These are phyloP conservation scores for Orientallactaga sibirica DNA, from an alignment of 2,797 vertebrate genomes.

Conservation along the genomic window DNA sequence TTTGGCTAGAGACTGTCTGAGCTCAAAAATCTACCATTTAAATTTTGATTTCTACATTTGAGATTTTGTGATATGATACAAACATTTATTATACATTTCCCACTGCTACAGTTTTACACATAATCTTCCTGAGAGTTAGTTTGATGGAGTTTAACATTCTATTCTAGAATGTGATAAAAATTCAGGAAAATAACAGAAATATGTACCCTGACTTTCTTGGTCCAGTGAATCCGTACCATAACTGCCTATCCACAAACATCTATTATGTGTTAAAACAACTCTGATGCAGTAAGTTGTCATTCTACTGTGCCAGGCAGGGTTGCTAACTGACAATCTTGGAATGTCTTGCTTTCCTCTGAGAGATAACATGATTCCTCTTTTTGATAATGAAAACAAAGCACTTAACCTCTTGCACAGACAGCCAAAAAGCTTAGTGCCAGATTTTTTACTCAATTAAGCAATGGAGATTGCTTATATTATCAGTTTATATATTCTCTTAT, in stretches of 20 bases:
- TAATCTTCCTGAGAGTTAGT: not conserved
- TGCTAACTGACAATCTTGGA: not conserved
- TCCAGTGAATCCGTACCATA: not conserved
- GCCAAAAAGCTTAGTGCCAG: not conserved
- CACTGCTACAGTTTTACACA: not conserved
- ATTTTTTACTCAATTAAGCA: not conserved
- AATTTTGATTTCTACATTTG: not conserved
- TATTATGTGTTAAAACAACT: not conserved
- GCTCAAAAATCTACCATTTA: not conserved
- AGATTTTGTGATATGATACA: not conserved
- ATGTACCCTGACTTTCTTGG: not conserved
- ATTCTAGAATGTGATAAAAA: not conserved
- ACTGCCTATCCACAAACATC: not conserved
- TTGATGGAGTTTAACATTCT: not conserved
- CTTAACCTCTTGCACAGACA: constrained; percentile 14
- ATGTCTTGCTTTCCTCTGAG: constrained; percentile 44
- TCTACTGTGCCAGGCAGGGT: not conserved
- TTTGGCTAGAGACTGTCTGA: not conserved
- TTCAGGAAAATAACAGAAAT: not conserved
- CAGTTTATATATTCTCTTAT: not conserved
- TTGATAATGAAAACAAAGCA: constrained; percentile 29
- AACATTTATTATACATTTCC: not conserved
- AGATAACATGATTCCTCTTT: constrained; percentile 21
- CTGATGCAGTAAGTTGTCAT: not conserved
- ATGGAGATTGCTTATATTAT: not conserved